These are phyloP conservation scores for Bubo blakistoni DNA, from an alignment of 2,113 vertebrate genomes.

Conservation along the genomic window DNA sequence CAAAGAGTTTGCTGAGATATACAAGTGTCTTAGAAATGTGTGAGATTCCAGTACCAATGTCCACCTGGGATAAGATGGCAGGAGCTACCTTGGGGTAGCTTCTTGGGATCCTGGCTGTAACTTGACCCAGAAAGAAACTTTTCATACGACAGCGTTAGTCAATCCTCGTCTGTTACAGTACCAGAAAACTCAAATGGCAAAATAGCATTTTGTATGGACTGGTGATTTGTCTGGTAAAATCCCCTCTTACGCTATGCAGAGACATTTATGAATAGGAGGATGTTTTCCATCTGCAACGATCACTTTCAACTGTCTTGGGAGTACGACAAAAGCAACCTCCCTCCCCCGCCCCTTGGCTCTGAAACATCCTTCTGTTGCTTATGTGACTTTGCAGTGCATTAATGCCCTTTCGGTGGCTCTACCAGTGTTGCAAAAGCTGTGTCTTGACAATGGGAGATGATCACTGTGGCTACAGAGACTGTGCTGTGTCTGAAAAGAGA, in stretches of 20 bases:
- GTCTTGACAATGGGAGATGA: background rate
- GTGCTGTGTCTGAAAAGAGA: background rate
- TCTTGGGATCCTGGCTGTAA: background rate
- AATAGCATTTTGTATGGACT: background rate
- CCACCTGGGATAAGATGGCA: background rate
- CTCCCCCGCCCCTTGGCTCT: fast-evolving
- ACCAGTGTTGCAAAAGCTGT: background rate
- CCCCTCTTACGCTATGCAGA: background rate
- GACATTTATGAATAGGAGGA: background rate
- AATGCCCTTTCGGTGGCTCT: background rate
- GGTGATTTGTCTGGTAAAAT: background rate
- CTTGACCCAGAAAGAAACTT: background rate
- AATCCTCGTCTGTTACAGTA: background rate
- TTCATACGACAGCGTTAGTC: fast-evolving
- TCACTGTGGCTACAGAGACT: background rate
- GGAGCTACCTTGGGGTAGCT: background rate
- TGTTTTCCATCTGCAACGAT: background rate
- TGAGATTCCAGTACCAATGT: background rate
- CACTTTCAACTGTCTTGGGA: background rate
- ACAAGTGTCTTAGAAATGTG: background rate
- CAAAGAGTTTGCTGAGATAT: background rate
- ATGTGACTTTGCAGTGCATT: background rate
- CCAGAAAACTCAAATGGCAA: background rate
- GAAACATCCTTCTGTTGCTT: background rate
- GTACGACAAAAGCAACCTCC: background rate